Base-by-base conservation (phyloP, 2,888 invertebrate genomes). In the Buathra laborator region DNA sequence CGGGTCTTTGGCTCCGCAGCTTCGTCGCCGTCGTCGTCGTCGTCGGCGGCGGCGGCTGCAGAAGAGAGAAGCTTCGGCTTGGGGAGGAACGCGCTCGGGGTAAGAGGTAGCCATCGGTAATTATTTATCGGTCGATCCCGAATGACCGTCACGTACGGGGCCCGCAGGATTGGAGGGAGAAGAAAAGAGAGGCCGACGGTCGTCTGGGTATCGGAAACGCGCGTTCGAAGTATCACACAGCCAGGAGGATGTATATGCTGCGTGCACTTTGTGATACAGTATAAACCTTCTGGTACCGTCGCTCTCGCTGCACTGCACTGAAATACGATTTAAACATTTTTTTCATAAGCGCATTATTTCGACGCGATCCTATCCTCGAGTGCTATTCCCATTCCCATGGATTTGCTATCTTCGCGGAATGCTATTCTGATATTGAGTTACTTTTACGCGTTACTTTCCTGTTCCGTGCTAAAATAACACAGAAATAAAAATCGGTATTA, bases 121-220 rank as follows among this genome's bases (percentile, higher is more conserved):
- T 91, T 91, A 90, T 91, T 91, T 91, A 90, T 91, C 91, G 89
- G 79, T 64, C 88, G 89, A 89, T 90, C 89, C 84, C 81, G 90
- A 88, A 92, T 89, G 90, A 86, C 87, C 86, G 89, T 91, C 91
- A 91, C 91, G 90, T 91, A 92, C 62, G 81, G 74, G 70, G 56
- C 19, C 56, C 74, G 59, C 78, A 74, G 74, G 62, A 14, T 32
- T 14, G 76, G 76, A 72, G 56, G 66, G 77, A 59, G 83, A 24
- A 76, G 10, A 19, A 71, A 67, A 66, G 67, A 76, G 79, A 75
- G 51, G 77, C 79, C 74, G 76, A 84, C 72, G 82, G 51, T 81
- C 67, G 68, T 43, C 74, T 32, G 10, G 66, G 56, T 75, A 71
- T 74, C 74, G 70, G 72, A 64, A 72, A 53, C 14, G 37, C 29